Percentiles rank a stretch among this genome's conserved stretches.
These are phyloP conservation scores for Pitta sordida DNA, from an alignment of 2,113 vertebrate species.

Conservation along the genomic window DNA sequence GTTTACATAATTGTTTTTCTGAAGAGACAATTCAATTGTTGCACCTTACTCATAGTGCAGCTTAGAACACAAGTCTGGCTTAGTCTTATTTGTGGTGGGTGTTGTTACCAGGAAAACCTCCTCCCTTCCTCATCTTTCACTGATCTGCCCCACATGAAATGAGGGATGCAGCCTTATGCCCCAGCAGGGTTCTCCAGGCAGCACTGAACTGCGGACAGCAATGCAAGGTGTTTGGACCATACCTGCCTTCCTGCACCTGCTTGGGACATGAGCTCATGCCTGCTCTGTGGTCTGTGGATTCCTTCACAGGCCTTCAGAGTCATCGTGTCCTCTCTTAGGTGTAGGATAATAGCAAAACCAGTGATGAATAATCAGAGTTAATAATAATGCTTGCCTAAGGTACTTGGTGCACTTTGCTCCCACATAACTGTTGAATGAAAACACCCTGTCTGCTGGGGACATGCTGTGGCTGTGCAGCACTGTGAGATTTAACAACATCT, in stretches of 20 bases:
- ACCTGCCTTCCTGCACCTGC: not conserved
- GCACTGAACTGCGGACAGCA: not conserved
- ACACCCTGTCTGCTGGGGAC: not conserved
- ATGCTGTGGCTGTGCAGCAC: not conserved
- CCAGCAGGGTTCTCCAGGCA: not conserved
- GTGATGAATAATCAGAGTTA: conserved; percentile 18
- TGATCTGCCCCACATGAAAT: not conserved
- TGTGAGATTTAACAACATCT: conserved; percentile 20
- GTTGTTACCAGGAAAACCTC: not conserved
- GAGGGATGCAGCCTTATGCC: not conserved
- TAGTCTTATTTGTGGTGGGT: not conserved
- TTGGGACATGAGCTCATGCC: not conserved
- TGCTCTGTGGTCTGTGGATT: not conserved
- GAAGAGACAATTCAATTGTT: not conserved
- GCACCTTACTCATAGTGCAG: not conserved
- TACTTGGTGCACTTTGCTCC: conserved; percentile 33
- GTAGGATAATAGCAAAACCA: not conserved
- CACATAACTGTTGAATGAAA: not conserved
- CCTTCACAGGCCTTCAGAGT: not conserved
- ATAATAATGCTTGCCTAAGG: conserved; percentile 41
- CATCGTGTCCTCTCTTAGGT: not conserved
- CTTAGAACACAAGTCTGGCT: not conserved
- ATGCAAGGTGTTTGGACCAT: not conserved
- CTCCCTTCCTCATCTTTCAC: not conserved
- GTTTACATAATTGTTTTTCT: not conserved